Base-by-base conservation (phyloP, 2,888 invertebrate genomes). In the Deilephila porcellus region DNA sequence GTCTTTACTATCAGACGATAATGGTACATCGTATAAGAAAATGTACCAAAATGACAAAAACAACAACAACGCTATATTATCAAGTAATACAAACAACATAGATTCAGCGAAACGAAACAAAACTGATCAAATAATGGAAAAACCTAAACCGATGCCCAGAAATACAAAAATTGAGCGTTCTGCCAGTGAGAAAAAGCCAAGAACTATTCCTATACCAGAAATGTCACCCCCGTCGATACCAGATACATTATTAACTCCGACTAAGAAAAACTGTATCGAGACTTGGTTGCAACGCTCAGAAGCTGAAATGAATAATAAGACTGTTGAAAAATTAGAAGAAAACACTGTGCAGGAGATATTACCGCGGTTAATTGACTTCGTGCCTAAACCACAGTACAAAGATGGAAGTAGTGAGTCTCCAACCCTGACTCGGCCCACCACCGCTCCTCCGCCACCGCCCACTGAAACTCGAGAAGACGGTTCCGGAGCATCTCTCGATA, bases 301-400 rank as follows among this genome's bases (percentile, higher is more conserved):
- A 83, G 93, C 92, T 70, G 95, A 94, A 83, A 93, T 94, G 92
- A 94, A 93, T 77, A 92, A 86, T 76, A 93, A 91, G 77, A 82
- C 80, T 53, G 85, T 88, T 76, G 93, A 94, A 71, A 91, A 93
- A 78, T 80, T 89, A 74, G 93, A 95, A 73, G 93, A 94, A 72
- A 89, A 83, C 76, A 77, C 88, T 75, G 80, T 87, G 71, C 91
- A 94, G 20, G 94, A 95, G 85, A 91, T 94, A 79, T 88, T 97
- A 76, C 97, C 97, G 19, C 95, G 97, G 70, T 90, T 97, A 7
- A 97, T 97, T 74, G 97, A 97, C 89, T 96, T 97, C 86, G 96
- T 97, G 34, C 96, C 97, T 14, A 97, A 97, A 85, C 93, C 95
- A 70, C 92, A 94, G 81, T 94, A 88, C 76, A 93, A 95, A 79